Conservation (phyloP, 2,113 vertebrate genomes). For the Lasiurus cinereus region DNA sequence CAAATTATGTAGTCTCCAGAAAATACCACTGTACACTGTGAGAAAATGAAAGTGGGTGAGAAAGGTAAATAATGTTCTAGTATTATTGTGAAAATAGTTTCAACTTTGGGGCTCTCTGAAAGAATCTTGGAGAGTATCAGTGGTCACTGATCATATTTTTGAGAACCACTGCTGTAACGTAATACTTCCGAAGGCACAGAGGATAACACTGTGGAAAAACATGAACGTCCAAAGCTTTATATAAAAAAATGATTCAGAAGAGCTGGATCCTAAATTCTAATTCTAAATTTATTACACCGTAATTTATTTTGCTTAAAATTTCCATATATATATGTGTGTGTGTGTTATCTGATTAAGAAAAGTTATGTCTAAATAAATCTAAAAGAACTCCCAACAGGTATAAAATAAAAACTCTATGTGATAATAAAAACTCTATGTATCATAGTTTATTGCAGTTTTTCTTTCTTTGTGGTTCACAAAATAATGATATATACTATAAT, state of each 20-base stretch:
- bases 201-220: background rate
- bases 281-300: background rate
- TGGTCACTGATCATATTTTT: background rate
- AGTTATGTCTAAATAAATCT: background rate
- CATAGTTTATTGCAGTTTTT: conserved; percentile 22
- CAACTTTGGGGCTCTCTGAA: background rate
- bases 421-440: conserved; percentile 12
- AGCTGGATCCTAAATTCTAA: conserved; percentile 5
- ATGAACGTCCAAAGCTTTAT: background rate
- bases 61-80: conserved; percentile 10
- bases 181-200: background rate
- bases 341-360: background rate
- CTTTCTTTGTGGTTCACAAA: conserved; percentile 8
- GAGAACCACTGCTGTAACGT: background rate
- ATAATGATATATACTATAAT: background rate
- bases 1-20: background rate
- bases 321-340: no score
- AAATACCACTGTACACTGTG: background rate
- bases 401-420: conserved; percentile 40
- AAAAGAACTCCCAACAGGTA: background rate
- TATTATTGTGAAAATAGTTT: background rate
- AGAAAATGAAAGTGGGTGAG: background rate
- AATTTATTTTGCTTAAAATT: conserved; percentile 48
- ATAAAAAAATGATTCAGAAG: conserved; percentile 48
- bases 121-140: background rate